Evolutionary conservation across 2,888 invertebrate genomes (phyloP).

Genomic region (Volucella zonaria): DNA sequence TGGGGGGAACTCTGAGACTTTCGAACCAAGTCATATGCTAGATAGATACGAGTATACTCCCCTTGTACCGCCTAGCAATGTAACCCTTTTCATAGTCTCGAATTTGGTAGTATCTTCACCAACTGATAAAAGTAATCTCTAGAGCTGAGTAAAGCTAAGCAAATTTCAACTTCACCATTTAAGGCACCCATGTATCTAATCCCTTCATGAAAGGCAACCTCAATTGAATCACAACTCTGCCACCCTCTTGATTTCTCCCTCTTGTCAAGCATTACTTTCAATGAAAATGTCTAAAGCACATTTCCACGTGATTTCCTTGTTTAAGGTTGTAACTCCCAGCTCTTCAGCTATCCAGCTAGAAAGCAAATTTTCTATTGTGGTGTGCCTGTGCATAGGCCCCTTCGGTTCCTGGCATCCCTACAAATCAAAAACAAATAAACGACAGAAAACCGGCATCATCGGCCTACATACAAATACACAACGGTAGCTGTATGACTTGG

Average conservation of each 20-base stretch:
- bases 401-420: neutral
- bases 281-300: constrained; percentile 43
- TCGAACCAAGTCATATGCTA: too few relatives aligned
- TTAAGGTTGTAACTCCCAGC: constrained; percentile 32
- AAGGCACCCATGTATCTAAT: too few relatives aligned
- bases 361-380: constrained; percentile 7
- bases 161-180: too few relatives aligned
- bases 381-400: neutral
- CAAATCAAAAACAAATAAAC: neutral
- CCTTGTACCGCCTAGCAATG: too few relatives aligned
- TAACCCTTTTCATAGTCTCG: too few relatives aligned
- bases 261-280: constrained; percentile 46
- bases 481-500: neutral
- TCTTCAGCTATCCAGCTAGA: constrained; percentile 37
- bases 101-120: too few relatives aligned
- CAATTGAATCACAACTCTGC: too few relatives aligned
- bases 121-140: too few relatives aligned
- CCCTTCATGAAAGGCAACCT: too few relatives aligned
- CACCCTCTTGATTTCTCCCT: neutral
- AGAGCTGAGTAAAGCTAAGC: too few relatives aligned
- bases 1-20: too few relatives aligned
- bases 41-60: too few relatives aligned
- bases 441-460: constrained; percentile 35
- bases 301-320: constrained; percentile 58
- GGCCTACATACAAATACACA: neutral